Conservation (phyloP, 1,140 invertebrate species). For the Drosophila oshimai region DNA sequence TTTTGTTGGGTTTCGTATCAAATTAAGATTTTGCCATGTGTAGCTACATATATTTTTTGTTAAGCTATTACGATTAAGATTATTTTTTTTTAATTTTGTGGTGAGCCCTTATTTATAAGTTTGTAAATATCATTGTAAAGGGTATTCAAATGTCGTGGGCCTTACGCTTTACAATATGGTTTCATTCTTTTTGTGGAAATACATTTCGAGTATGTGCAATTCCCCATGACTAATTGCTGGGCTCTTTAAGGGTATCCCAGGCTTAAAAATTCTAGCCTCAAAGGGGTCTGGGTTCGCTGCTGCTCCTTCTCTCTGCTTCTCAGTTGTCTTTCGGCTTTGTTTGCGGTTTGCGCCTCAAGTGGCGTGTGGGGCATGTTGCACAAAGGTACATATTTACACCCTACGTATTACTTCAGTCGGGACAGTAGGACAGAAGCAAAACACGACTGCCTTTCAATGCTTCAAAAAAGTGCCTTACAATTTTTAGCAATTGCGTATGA, state of each 20-base stretch:
- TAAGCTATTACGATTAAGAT: no score
- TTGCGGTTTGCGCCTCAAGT: conserved; percentile 48
- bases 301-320: not conserved
- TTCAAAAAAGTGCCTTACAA: no score
- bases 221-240: conserved; percentile 17
- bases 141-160: not conserved
- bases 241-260: not conserved
- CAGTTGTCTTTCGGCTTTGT: conserved; percentile 38
- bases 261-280: not conserved
- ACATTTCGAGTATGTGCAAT: conserved; percentile 2
- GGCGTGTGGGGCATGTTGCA: conserved; percentile 27
- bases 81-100: no score
- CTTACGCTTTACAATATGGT: not conserved
- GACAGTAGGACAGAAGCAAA: not conserved
- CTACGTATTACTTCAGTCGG: not conserved
- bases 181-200: conserved; percentile 4
- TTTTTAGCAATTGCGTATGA: no score
- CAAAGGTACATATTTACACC: conserved; percentile 25
- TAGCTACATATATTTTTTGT: no score
- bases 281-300: not conserved
- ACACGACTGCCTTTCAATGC: no score
- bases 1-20: no score
- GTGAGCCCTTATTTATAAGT: no score
- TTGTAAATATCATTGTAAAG: not conserved
- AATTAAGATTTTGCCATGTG: no score